Conservation (phyloP, 1,140 invertebrate genomes). For the Drosophila kanapiae region DNA sequence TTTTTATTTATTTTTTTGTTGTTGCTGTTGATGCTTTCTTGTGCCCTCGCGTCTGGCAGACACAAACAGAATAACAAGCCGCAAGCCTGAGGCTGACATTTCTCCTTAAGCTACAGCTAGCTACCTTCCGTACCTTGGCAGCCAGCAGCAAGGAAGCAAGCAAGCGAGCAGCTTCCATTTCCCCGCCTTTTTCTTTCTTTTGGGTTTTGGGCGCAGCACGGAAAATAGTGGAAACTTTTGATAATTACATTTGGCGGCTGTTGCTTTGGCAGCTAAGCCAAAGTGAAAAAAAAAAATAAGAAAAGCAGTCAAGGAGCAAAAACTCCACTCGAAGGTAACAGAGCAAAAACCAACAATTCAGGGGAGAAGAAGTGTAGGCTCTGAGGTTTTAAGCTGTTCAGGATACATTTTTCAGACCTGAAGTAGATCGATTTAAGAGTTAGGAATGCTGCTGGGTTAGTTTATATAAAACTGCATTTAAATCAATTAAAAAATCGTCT, state of each 20-base stretch:
- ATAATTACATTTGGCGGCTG: slow-evolving; percentile 79
- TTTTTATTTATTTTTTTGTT: slow-evolving; percentile 40
- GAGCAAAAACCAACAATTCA: slow-evolving; percentile 3
- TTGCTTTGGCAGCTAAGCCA: slow-evolving; percentile 61
- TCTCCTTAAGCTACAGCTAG: slow-evolving; percentile 44
- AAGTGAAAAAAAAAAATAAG: slow-evolving; percentile 16
- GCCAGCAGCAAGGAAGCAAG: no score
- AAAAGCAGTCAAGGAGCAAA: background rate
- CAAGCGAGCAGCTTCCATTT: no score
- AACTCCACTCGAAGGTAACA: background rate
- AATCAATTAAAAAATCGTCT: background rate
- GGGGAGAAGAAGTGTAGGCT: slow-evolving; percentile 23
- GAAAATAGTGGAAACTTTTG: slow-evolving; percentile 78
- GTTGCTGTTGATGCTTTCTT: background rate
- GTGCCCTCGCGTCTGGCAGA: slow-evolving; percentile 47
- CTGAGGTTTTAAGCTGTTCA: slow-evolving; percentile 5
- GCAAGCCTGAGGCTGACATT: slow-evolving; percentile 59
- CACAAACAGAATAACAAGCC: slow-evolving; percentile 63
- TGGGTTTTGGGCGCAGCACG: background rate
- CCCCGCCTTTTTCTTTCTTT: no score
- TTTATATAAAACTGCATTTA: no score
- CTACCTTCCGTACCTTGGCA: slow-evolving; percentile 21
- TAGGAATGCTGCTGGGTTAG: background rate
- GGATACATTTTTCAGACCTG: no score
- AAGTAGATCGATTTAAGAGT: background rate